phyloP scores from a whole-genome alignment of 2,113 vertebrate genomes.

The Merops nubicus region DNA sequence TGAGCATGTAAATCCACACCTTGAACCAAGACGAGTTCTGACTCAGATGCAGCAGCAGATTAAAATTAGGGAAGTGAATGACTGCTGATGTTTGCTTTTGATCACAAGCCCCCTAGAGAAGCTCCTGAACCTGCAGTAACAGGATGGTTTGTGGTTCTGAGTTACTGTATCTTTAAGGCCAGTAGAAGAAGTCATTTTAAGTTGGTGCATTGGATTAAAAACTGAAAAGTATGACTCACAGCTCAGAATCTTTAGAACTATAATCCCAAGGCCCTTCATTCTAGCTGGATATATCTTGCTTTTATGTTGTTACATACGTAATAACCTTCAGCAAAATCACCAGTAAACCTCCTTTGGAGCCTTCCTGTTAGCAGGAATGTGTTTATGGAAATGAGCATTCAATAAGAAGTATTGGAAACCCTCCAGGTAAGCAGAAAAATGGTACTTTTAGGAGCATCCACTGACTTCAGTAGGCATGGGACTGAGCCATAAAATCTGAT shows the following conservation, averaged over 20 bases:
- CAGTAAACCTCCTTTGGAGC: neutral
- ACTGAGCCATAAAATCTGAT: neutral
- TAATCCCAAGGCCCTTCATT: neutral
- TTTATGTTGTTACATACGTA: neutral
- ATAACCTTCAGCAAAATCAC: neutral
- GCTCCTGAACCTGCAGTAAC: neutral
- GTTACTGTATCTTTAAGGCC: neutral
- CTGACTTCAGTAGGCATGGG: neutral
- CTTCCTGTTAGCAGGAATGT: neutral
- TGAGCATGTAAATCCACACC: neutral
- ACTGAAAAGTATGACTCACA: neutral
- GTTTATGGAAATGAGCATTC: constrained; percentile 6
- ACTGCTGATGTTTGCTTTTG: neutral
- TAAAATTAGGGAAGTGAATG: neutral
- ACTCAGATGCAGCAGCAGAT: neutral
- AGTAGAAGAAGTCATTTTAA: neutral
- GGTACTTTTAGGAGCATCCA: neutral
- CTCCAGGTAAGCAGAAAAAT: neutral
- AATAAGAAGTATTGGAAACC: neutral
- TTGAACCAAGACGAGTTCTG: neutral
- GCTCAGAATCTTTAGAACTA: neutral
- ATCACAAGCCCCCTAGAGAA: neutral
- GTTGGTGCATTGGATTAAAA: neutral
- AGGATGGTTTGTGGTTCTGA: neutral
- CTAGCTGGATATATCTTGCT: neutral